Conservation (phyloP, 1,140 invertebrate species). For the Trichonephila clavata region DNA sequence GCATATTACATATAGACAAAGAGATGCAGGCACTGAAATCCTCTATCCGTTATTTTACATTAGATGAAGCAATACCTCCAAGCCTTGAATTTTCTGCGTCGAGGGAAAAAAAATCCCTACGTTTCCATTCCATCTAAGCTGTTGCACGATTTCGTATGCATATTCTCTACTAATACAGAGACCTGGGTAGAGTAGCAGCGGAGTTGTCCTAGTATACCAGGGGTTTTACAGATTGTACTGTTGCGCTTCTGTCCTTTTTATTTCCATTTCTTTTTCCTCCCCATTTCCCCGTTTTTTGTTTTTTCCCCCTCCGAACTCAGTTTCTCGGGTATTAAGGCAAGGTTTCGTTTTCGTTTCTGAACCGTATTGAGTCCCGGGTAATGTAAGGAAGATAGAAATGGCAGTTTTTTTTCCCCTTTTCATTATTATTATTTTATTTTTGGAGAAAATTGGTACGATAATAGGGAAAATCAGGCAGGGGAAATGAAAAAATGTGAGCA, state of each 20-base stretch:
- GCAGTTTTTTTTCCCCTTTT: not conserved
- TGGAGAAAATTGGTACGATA: conserved; percentile 19
- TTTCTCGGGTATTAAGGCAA: conserved; percentile 51
- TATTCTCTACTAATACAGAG: conserved; percentile 72
- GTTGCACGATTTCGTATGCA: conserved; percentile 74
- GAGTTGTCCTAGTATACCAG: not conserved
- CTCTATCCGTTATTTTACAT: conserved; percentile 75
- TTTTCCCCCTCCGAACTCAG: not conserved
- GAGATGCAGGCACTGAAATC: not conserved
- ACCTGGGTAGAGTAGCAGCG: not conserved
- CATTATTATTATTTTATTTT: not conserved
- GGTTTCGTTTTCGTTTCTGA: not conserved
- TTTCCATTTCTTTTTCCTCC: conserved; percentile 26
- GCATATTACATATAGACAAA: conserved; percentile 61
- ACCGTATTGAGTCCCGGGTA: not conserved
- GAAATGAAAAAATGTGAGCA: not conserved
- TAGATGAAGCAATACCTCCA: conserved; percentile 70
- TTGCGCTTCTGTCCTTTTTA: conserved; percentile 50
- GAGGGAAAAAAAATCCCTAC: conserved; percentile 41
- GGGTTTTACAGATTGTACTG: conserved; percentile 58
- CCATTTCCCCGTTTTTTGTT: not conserved
- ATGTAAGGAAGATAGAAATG: not conserved
- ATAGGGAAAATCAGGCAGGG: not conserved
- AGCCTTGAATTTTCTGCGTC: not conserved
- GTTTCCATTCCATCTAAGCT: conserved; percentile 73